phyloP scores from a whole-genome alignment of 2,888 invertebrate genomes.

The Melitaea athalia region DNA sequence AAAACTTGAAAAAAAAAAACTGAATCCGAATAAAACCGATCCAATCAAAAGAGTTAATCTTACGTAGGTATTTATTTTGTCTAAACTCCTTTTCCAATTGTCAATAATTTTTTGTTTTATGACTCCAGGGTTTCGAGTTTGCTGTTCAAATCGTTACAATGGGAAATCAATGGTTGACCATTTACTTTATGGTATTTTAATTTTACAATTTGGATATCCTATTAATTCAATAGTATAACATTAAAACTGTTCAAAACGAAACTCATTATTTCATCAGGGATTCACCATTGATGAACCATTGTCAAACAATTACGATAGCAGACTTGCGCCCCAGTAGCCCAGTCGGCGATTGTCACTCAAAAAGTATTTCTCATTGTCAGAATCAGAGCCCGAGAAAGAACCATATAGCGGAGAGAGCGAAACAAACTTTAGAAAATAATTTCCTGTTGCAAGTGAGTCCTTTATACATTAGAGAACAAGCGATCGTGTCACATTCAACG shows the following conservation, averaged over 20 bases:
- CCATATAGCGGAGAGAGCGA: constrained; percentile 80
- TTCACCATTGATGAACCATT: no score
- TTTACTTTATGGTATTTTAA: no score
- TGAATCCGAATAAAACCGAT: not conserved
- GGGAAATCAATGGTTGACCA: no score
- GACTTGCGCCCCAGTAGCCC: not conserved
- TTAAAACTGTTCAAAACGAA: no score
- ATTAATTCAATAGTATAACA: no score
- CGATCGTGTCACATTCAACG: constrained; percentile 54
- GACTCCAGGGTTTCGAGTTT: no score
- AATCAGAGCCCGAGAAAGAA: constrained; percentile 79
- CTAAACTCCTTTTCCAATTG: no score
- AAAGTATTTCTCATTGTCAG: constrained; percentile 75
- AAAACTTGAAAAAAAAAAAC: not conserved
- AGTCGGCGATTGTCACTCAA: constrained; percentile 50
- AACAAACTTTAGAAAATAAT: constrained; percentile 79
- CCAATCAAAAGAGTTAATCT: not conserved
- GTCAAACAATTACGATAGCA: not conserved
- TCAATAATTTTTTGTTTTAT: no score
- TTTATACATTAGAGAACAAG: constrained; percentile 33
- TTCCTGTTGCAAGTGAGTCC: constrained; percentile 80
- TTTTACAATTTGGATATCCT: no score
- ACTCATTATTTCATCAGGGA: no score
- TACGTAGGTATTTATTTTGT: not conserved
- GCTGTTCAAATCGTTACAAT: no score